Percentiles rank a stretch among this genome's conserved stretches.
Conservation (phyloP, 2,113 vertebrate species). For the Anas platyrhynchos region DNA sequence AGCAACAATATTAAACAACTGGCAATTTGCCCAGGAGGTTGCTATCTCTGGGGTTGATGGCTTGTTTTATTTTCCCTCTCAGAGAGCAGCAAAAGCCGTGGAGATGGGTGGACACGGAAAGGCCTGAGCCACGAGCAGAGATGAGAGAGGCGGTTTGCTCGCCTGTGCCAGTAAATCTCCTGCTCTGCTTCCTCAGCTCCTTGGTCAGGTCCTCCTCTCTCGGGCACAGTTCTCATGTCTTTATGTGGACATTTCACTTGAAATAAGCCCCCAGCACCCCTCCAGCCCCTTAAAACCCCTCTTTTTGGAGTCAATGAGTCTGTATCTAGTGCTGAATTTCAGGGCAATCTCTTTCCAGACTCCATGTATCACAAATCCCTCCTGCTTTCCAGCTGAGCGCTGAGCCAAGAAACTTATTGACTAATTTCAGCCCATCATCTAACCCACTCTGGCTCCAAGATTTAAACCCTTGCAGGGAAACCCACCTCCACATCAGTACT, state of each 20-base stretch:
- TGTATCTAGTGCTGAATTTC: not conserved
- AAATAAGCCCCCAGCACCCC: not conserved
- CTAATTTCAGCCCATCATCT: not conserved
- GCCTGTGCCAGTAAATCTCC: not conserved
- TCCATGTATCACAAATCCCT: not conserved
- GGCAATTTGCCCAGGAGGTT: constrained; percentile 66
- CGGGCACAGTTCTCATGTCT: fast-evolving
- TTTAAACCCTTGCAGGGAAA: not conserved
- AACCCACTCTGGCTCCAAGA: not conserved
- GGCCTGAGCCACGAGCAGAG: not conserved
- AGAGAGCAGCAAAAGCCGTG: not conserved
- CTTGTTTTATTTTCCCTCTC: constrained; percentile 52
- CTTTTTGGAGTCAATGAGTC: not conserved
- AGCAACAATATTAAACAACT: constrained; percentile 68
- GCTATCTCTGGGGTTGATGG: constrained; percentile 24
- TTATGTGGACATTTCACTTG: not conserved
- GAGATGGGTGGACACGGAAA: not conserved
- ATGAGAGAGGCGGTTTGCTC: not conserved
- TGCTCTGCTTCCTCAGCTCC: not conserved
- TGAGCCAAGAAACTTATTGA: not conserved
- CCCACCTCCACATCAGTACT: not conserved
- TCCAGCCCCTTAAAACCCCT: not conserved
- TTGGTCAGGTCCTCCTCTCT: not conserved
- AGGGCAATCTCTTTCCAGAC: not conserved
- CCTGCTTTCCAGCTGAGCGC: not conserved